Evolutionary conservation across 2,113 vertebrate species (phyloP), one percentile per base, ranked within the genome.

Genomic region (Zosterops japonicus): DNA sequence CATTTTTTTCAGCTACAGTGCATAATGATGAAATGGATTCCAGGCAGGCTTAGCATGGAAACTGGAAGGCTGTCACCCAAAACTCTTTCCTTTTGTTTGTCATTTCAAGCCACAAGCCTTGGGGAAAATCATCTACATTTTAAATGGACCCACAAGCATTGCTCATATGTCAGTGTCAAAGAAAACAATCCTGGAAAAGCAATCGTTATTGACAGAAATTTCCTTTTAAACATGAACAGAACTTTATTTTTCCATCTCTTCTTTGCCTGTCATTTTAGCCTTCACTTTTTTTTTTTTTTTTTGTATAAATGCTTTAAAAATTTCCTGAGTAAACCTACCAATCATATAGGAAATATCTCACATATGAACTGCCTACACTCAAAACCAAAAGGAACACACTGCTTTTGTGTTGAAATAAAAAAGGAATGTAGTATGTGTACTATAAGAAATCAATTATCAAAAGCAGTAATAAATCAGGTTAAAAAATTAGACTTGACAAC

Each of bases 1-100:
- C 83, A 93, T 93, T 94, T 96, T 96, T 96, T 94, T 91, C 85
- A 79, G 79, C 85, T 92, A 87, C 87, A 95, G 36, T 87, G 89
- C 70, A 71, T 89, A 95, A 93, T 72, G 91, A 97, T 95, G 89
- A 96, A 97, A 93, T 53, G 74, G 94, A 97, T 96, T 96, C 95
- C 92, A 96, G 71, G 86, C 87, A 95, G 83, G 49, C 89, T 96
- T 97, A 95, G 84, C 71, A 79, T 94, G 68, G 80, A 90, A 92
- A 88, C 83, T 57, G 55, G 85, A 97, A 95, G 33, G 84, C 93
- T 94, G 17, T 94, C 90, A 94, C 36, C 65, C 60, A 77, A 88
- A 96, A 94, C 67, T 83, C 94, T 82, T 60, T 82, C 63, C 65
- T 78, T 90, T 89, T 97, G 95, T 97, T 95, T 94, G 94, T 65